These are phyloP conservation scores for Cyaniris semiargus DNA, from an alignment of 2,888 invertebrate genomes.

Conservation along the genomic window DNA sequence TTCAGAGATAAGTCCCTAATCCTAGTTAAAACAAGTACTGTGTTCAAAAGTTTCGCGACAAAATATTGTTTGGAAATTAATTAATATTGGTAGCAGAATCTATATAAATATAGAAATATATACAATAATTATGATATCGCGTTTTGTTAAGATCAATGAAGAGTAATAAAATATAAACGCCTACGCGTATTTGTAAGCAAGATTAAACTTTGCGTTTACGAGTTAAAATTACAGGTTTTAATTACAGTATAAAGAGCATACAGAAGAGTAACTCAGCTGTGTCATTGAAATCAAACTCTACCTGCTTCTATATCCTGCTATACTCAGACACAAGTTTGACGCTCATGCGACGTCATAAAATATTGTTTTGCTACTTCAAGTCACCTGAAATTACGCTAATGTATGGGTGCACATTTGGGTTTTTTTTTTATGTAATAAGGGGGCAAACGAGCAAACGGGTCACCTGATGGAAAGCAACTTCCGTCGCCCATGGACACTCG, in stretches of 20 bases:
- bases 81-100: not conserved
- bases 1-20: not conserved
- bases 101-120: not conserved
- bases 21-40: constrained; percentile 1
- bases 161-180: not conserved
- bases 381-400: too few relatives aligned
- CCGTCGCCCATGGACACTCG: too few relatives aligned
- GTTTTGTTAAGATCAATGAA: too few relatives aligned
- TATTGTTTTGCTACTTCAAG: too few relatives aligned
- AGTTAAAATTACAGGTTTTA: not conserved
- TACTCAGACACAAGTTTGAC: not conserved
- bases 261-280: not conserved
- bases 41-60: not conserved
- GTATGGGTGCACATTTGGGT: too few relatives aligned
- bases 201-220: not conserved
- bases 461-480: too few relatives aligned
- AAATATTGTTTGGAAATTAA: not conserved
- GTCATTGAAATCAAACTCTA: not conserved
- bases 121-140: too few relatives aligned
- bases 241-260: not conserved
- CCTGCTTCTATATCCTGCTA: too few relatives aligned
- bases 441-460: too few relatives aligned
- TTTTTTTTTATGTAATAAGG: too few relatives aligned
- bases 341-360: too few relatives aligned
- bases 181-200: not conserved